Conservation (phyloP, 2,113 vertebrate species). For the Erythrocercus mccallii region DNA sequence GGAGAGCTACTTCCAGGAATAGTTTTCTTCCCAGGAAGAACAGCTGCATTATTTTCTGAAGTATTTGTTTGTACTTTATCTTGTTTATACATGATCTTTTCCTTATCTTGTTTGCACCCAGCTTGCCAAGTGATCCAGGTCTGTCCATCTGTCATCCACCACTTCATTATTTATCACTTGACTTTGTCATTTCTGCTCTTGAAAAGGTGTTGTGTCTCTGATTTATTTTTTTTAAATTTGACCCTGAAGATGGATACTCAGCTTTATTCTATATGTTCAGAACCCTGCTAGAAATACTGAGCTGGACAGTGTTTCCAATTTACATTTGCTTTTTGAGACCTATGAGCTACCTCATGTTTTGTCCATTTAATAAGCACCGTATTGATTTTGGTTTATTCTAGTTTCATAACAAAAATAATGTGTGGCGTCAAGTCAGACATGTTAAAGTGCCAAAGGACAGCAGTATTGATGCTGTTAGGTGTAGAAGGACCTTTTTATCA, state of each 20-base stretch:
- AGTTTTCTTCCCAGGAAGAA: background rate
- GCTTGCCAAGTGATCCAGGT: background rate
- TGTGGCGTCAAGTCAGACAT: background rate
- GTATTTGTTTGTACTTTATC: background rate
- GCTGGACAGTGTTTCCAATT: background rate
- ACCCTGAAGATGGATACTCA: background rate
- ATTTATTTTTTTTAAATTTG: background rate
- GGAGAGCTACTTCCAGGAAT: background rate
- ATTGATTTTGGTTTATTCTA: constrained; percentile 32
- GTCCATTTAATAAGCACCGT: background rate
- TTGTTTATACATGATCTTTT: background rate
- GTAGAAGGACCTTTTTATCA: background rate
- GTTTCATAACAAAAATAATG: constrained; percentile 40
- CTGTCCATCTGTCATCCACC: background rate
- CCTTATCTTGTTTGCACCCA: background rate
- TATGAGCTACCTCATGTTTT: background rate
- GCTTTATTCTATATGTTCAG: background rate
- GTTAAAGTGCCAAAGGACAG: background rate
- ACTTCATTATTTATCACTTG: background rate
- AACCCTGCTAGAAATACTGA: background rate
- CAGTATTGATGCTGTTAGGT: background rate
- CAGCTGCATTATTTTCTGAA: background rate
- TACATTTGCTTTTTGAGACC: constrained; percentile 10
- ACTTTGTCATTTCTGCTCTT: background rate
- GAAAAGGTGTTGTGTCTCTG: background rate